Percentiles rank a stretch among this genome's conserved stretches.
phyloP scores from a whole-genome alignment of 2,888 invertebrate species.

The Acleris cristana region DNA sequence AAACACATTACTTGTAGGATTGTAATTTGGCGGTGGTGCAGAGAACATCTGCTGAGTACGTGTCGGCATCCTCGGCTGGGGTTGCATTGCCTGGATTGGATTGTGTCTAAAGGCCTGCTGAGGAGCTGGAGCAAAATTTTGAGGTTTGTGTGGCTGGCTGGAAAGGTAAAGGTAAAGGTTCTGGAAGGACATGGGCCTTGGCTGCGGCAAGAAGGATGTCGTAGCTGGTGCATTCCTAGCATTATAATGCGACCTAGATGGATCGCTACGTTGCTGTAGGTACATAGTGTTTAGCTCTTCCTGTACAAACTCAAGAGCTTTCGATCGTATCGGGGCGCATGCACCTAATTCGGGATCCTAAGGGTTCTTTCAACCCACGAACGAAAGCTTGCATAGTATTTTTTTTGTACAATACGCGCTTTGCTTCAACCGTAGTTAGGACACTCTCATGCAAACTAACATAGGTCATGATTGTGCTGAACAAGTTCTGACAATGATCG shows the following conservation, averaged over 20 bases:
- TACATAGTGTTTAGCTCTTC: constrained; percentile 25
- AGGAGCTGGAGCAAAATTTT: too few species aligned
- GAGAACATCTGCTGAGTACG: constrained; percentile 42
- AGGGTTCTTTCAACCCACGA: constrained; percentile 40
- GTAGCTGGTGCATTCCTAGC: too few species aligned
- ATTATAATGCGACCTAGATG: not conserved
- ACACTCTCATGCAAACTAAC: constrained; percentile 5
- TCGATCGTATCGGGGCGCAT: constrained; percentile 38
- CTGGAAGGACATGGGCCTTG: not conserved
- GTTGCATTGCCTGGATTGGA: not conserved
- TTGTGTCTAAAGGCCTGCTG: not conserved
- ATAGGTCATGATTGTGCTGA: constrained; percentile 40
- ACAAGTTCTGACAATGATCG: constrained; percentile 36
- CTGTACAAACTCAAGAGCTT: constrained; percentile 9
- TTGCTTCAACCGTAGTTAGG: constrained; percentile 35
- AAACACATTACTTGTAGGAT: constrained; percentile 30
- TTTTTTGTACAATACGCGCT: constrained; percentile 38
- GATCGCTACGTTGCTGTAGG: constrained; percentile 21
- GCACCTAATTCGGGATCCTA: constrained; percentile 43
- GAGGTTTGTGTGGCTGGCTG: not conserved
- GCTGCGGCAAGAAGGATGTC: too few species aligned
- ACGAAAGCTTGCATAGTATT: constrained; percentile 37
- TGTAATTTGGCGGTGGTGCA: constrained; percentile 38
- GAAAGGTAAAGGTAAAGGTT: not conserved
- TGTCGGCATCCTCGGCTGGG: constrained; percentile 10